Evolutionary conservation across 2,888 invertebrate genomes (phyloP), one percentile per base, ranked within the genome.

Genomic region (Drosophila paracracens): DNA sequence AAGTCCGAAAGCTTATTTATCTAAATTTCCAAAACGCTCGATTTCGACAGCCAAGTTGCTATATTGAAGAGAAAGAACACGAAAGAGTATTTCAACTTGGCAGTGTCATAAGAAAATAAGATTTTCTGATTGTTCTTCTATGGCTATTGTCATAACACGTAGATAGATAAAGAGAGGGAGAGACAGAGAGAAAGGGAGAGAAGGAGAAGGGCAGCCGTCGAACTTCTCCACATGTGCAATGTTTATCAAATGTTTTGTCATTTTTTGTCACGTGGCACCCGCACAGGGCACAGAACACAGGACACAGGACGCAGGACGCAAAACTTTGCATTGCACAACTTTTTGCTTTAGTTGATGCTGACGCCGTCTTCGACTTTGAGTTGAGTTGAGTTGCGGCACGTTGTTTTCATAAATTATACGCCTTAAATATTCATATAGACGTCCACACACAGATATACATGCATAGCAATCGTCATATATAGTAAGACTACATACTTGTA

Each of bases 221-320:
- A 79, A 69, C 66, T 79, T 76, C 56, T 66, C 63, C 88, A 74
- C 80, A 83, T 82, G 80, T 88, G 80, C 84, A 87, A 82, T 85
- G 89, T 89, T 85, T 85, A 85, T 89, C 84, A 89, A 85, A 85
- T 89, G 85, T 84, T 85, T 89, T 82, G 85, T 74, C 78, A 74
- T 79, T 85, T 79, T 85, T 84, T 84, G 89, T 85, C 85, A 89
- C 89, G 89, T 89, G 84, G 68, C 60, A 64, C 58, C 64, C 43
- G 31, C 35, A 29, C 29, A 63, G 21, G 11, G 46, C 53, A n/a
- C 13, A 25, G 35, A 11, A 21, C 6, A n/a, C 18, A 25, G 35
- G 18, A 21, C 6, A 21, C 13, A 43, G 21, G 13, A 46, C 21
- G 53, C 21, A 18, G 65, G 64, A 5, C 59, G 48, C 50, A 71